Evolutionary conservation across 2,888 invertebrate species (phyloP).

Genomic region (Beris morrisii): DNA sequence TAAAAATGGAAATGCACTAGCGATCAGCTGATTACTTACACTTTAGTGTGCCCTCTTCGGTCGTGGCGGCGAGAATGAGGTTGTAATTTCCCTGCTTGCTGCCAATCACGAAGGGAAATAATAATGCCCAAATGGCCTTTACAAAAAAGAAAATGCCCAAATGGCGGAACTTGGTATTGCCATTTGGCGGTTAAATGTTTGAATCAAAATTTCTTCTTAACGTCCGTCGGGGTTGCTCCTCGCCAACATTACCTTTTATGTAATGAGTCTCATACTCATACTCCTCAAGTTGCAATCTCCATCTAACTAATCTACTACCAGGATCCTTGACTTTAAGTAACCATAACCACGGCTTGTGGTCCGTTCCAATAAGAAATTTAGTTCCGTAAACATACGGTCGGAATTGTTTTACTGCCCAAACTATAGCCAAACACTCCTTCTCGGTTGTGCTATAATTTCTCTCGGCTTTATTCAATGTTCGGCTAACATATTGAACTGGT

Average conservation of each 20-base stretch:
- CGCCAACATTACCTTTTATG: constrained; percentile 41
- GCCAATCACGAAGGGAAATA: too few relatives aligned
- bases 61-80: too few relatives aligned
- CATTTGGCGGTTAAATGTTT: too few relatives aligned
- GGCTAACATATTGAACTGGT: constrained; percentile 43
- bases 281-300: constrained; percentile 44
- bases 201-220: too few relatives aligned
- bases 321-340: constrained; percentile 25
- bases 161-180: too few relatives aligned
- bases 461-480: constrained; percentile 42
- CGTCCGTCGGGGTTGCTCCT: too few relatives aligned
- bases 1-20: too few relatives aligned
- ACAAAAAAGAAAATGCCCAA: too few relatives aligned
- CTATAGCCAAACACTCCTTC: constrained; percentile 42
- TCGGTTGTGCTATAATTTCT: constrained; percentile 42
- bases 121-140: too few relatives aligned
- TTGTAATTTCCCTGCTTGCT: too few relatives aligned
- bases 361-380: constrained; percentile 43
- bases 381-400: constrained; percentile 42
- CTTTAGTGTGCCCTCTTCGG: too few relatives aligned
- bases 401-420: constrained; percentile 42
- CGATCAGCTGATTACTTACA: too few relatives aligned
- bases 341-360: constrained; percentile 44
- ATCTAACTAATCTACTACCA: constrained; percentile 40
- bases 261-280: constrained; percentile 43